Evolutionary conservation across 2,113 vertebrate genomes (phyloP), one percentile per base, ranked within the genome.

Genomic region (Corydoras sp.): DNA sequence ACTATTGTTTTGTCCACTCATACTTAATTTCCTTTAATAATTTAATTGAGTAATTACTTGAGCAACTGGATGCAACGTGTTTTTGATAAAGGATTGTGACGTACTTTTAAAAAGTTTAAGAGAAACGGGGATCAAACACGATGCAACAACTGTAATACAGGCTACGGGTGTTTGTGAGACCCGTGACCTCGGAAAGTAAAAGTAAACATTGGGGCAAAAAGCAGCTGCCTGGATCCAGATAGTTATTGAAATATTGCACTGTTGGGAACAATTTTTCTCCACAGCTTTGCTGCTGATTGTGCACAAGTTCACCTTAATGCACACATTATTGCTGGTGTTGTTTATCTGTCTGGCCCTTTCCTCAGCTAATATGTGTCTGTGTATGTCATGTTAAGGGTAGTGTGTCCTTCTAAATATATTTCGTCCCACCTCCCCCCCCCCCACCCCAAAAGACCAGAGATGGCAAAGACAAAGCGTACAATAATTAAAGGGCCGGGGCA

Each of bases 391-490:
- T 83, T 85, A 88, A 88, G 88, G 84, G 83, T 86, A 85, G 79
- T 86, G 82, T 84, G 83, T 89, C 89, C 90, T 92, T 78, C 86
- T 24, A 81, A 84, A 87, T 87, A 82, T 86, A 86, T 88, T 88
- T 89, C 86, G 84, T 80, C 71, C 81, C 84, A 10, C 58, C 15
- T 69, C n/a, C 48, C 64, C 58, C 9, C 51, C 65, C 3, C 70
- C 65, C 81, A 77, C 88, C 89, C 87, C 82, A 79, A 84, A 90
- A 90, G 89, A 89, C 85, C 83, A 75, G 62, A 81, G 86, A 84
- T 81, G 76, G 86, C 83, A 90, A 91, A 94, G 92, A 94, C 92
- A 97, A 95, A 95, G 92, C 89, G 77, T 91, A 93, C 92, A 92
- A 95, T 94, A 89, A 90, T 90, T 90, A 93, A 92, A 91, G 90